Base-by-base conservation (phyloP, 2,113 vertebrate species). In the Semicossyphus pulcher region DNA sequence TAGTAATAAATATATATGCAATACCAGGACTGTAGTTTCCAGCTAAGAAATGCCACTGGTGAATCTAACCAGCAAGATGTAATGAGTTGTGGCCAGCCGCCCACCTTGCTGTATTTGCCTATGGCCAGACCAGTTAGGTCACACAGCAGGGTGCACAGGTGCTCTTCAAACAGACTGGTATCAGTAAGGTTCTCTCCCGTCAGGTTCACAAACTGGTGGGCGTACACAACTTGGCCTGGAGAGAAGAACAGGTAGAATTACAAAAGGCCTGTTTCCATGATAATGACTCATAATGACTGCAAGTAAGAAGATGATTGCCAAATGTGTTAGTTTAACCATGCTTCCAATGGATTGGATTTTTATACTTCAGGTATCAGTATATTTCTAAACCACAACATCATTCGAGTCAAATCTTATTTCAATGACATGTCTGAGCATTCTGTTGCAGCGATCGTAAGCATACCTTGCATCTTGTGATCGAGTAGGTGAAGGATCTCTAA, bases 101-200 rank as follows among this genome's bases (percentile, higher is more conserved):
- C 92, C 94, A 99, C 98, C 96, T 98, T 98, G 74, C 88, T 94
- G 89, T 96, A 98, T 83, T 93, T 97, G 88, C 87, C 93, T 74
- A 97, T 87, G 72, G 96, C 95, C 80, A 98, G 85, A 57, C 71
- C 90, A 89, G 97, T 94, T 62, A 99, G 94, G 92, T 96, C 95
- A 91, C 88, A 94, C 49, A 99, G 56, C 57, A 99, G 94, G 88
- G 92, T 93, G 91, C 86, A 94, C 91, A 97, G 95, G 74, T 98
- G 96, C 62, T 94, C 94, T 90, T 98, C 96, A 94, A 99, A 97
- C 72, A 98, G 93, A 84, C 96, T 96, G 81, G 87, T 77, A 74
- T 89, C 97, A 61, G 97, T 99, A 84, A 99, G 92, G 85, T 94
- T 98, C 90, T 98, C 95, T 78, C 96, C 96, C 0, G 95, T 95